Evolutionary conservation across 2,113 vertebrate species (phyloP), one percentile per base, ranked within the genome.

Genomic region (Eclectus roratus): DNA sequence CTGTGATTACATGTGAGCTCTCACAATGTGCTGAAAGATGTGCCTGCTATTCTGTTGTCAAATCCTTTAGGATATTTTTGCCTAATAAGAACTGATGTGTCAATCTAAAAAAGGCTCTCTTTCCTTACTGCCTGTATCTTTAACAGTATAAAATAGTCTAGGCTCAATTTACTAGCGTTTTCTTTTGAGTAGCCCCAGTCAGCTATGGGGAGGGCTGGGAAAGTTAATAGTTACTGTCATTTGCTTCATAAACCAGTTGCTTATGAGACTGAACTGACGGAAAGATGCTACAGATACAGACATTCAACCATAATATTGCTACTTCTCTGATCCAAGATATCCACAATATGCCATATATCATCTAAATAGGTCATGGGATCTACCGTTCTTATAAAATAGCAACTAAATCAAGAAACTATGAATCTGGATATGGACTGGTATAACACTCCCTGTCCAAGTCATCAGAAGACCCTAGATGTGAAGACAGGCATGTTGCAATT

Each of bases 11-110:
- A 64, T 44, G 44, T n/a, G 72, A 90, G 33, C 24, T 95, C 89
- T 19, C 64, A 80, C 76, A 86, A 60, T 81, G 55, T 93, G 90
- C 61, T 76, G 80, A 96, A 95, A 91, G 84, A 93, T 76, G 24
- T 55, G 56, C 69, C 72, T 90, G 60, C 50, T 93, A 68, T 65
- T 90, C 50, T 80, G 47, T 55, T 86, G 90, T 96, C 65, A 90
- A 94, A 93, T 61, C 29, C 44, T 81, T 72, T n/a, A 95, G 15
- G 44, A 74, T 19, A 71, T 86, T 88, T 96, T 84, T 94, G 50
- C 39, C 44, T 86, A 71, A 20, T 27, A 84, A 64, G 46, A 94
- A 85, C 37, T 39, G 37, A 94, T 17, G 9, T 50, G 43, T 78
- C 70, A 58, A 18, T 78, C 43, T 85, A 47, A 66, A 93, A 89